phyloP scores from a whole-genome alignment of 2,888 invertebrate genomes.

The Eustalomyia histrio region DNA sequence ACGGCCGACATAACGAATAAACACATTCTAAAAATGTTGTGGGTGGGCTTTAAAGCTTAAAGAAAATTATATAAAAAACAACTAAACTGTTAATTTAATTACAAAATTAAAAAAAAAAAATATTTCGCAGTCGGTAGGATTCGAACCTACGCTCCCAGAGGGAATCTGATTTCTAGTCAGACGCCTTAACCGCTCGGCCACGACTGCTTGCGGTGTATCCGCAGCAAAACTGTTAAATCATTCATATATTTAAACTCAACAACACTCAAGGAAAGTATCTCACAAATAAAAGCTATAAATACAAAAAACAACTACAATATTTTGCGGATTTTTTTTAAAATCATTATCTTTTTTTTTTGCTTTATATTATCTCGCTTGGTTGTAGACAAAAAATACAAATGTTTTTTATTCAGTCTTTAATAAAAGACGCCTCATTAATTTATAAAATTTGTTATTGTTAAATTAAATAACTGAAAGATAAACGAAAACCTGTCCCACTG shows the following conservation, averaged over 20 bases:
- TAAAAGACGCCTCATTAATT: slow-evolving; percentile 31
- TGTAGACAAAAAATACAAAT: no score
- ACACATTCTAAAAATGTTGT: slow-evolving; percentile 30
- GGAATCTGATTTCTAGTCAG: slow-evolving; percentile 78
- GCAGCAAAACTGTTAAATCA: not conserved
- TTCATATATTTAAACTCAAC: not conserved
- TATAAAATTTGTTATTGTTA: slow-evolving; percentile 33
- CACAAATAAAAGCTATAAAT: not conserved
- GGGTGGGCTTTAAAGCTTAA: slow-evolving; percentile 47
- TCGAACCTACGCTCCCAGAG: slow-evolving; percentile 78
- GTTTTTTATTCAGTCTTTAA: not conserved
- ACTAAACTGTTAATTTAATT: not conserved
- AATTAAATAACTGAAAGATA: not conserved
- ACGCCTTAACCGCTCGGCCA: slow-evolving; percentile 79
- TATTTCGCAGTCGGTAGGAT: slow-evolving; percentile 74
- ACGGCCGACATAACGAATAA: slow-evolving; percentile 24
- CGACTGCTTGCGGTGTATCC: slow-evolving; percentile 70
- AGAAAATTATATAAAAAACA: slow-evolving; percentile 1
- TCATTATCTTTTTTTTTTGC: slow-evolving; percentile 2
- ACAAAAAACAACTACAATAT: not conserved
- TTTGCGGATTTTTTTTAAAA: slow-evolving; percentile 16
- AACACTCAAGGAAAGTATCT: not conserved
- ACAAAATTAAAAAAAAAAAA: slow-evolving; percentile 17
- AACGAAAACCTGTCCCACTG: slow-evolving; percentile 49
- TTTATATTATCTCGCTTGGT: not conserved